Evolutionary conservation across 2,113 vertebrate species (phyloP), one percentile per base, ranked within the genome.

Genomic region (Hyla sarda): DNA sequence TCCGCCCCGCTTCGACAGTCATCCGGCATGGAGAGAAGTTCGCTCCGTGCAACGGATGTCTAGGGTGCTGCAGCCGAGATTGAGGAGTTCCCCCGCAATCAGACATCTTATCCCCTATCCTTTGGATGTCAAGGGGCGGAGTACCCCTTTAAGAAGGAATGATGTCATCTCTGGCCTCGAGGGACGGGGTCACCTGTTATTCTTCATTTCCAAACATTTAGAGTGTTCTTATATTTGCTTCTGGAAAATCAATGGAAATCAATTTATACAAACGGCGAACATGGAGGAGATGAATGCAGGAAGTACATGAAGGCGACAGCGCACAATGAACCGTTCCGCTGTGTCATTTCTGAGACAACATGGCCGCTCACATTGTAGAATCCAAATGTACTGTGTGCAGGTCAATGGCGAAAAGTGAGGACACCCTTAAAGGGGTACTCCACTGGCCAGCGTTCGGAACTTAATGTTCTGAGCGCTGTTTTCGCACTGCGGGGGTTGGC

Each of bases 221-320:
- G 23, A 48, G 23, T 1, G 8, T 37, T 56, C 23, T 23, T 56
- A 12, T 77, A 28, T 34, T 58, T 58, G 23, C 37, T 28, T 47
- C 41, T 25, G 30, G 30, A 58, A 19, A 79, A 34, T 79, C 50
- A 56, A 62, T 56, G 54, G 14, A 45, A 80, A 54, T 60, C 32
- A 23, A 60, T 56, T 23, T 60, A 60, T 79, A 79, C 52, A 78
- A 78, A 34, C 21, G 14, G 52, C 17, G 75, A 56, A 78, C 76
- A 37, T 1, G 77, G 54, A 62, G 0, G 23, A 14, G 32, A 41
- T 41, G 23, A 45, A 62, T 14, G 37, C 54, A 54, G 48, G 76
- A 75, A 23, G 23, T n/a, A 23, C 58, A 10, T 78, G 76, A 82
- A 82, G 23, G 80, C 23, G 14, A 34, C 7, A 14, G 6, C 6